Evolutionary conservation across 2,113 vertebrate genomes (phyloP).

Genomic region (Rattus norvegicus): DNA sequence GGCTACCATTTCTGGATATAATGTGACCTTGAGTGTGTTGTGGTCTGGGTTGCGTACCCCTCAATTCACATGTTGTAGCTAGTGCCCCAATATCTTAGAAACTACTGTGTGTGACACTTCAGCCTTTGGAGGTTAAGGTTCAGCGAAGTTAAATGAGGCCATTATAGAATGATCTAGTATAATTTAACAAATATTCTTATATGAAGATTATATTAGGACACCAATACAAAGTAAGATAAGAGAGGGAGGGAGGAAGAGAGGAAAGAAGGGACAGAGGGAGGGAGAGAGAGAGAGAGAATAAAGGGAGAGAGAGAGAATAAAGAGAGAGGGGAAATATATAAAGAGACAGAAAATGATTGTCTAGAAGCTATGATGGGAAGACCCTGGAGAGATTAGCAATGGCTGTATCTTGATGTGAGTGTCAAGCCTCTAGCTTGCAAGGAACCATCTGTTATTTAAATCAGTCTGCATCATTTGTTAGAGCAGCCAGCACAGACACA

Average conservation of each 20-base stretch:
- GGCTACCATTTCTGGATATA: not conserved
- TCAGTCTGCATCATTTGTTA: accelerated
- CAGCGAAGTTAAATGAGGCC: not conserved
- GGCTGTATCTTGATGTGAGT: not conserved
- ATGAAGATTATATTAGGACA: not conserved
- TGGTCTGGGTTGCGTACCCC: not conserved
- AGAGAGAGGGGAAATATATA: accelerated
- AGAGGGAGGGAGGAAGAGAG: not conserved
- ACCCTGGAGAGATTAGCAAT: not conserved
- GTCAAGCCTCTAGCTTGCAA: not conserved
- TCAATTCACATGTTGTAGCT: not conserved
- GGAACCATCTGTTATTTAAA: not conserved
- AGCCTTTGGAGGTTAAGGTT: not conserved
- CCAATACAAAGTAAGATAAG: not conserved
- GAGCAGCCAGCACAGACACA: not conserved
- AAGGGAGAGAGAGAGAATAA: not conserved
- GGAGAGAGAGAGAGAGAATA: too few species aligned
- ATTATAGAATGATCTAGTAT: not conserved
- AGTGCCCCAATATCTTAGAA: not conserved
- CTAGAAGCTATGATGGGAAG: not conserved
- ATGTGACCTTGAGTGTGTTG: not conserved
- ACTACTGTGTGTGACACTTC: not conserved
- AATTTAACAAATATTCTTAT: not conserved
- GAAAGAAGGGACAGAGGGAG: too few species aligned
- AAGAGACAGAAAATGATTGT: too few species aligned